Evolutionary conservation across 2,113 vertebrate species (phyloP).

Genomic region (Heterotilapia buettikoferi): DNA sequence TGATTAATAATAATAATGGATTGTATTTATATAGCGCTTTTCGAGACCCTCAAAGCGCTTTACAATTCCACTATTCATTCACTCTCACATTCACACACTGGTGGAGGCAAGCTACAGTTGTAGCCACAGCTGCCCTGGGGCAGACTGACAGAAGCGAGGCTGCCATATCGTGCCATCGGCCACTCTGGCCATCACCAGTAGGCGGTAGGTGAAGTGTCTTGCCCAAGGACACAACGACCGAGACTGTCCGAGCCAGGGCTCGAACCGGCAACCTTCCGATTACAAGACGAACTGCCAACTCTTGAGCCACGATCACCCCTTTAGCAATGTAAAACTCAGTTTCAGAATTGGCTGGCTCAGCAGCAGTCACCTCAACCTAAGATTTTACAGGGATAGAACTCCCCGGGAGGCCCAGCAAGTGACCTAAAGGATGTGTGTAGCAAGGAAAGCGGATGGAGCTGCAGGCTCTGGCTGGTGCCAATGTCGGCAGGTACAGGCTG

Average conservation of each 20-base stretch:
- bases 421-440: not conserved
- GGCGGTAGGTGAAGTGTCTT: too few species aligned
- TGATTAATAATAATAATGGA: not conserved
- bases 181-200: too few species aligned
- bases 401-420: not conserved
- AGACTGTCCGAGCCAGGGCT: too few species aligned
- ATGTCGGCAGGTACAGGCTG: not conserved
- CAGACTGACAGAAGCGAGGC: not conserved
- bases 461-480: not conserved
- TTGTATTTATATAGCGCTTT: not conserved
- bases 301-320: too few species aligned
- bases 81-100: not conserved
- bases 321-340: not conserved
- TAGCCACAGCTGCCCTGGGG: not conserved
- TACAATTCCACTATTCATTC: not conserved
- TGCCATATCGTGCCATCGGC: not conserved
- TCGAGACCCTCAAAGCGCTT: not conserved
- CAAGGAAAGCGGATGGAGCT: not conserved
- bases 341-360: not conserved
- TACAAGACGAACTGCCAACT: too few species aligned
- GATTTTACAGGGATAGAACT: not conserved
- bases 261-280: too few species aligned
- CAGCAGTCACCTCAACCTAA: not conserved
- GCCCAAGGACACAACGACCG: too few species aligned
- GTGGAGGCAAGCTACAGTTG: not conserved